These are phyloP conservation scores for Syritta pipiens DNA, from an alignment of 2,888 invertebrate genomes.

Conservation along the genomic window DNA sequence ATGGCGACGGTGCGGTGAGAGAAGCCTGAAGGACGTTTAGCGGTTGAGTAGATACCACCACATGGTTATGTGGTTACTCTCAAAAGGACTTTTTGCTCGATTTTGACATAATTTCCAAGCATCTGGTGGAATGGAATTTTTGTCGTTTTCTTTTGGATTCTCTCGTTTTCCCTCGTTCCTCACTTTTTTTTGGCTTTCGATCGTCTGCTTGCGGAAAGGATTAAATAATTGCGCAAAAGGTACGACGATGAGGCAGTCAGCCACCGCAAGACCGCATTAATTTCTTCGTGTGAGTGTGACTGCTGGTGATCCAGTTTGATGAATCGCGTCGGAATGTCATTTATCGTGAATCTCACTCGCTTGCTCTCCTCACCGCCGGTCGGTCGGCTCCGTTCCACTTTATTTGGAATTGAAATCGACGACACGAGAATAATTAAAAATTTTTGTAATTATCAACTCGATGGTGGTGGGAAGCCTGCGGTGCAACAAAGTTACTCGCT, in stretches of 20 bases:
- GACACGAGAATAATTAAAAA: slow-evolving; percentile 4
- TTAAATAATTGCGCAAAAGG: slow-evolving; percentile 39
- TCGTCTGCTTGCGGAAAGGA: slow-evolving; percentile 13
- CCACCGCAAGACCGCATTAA: slow-evolving; percentile 10
- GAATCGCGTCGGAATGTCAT: slow-evolving; percentile 36
- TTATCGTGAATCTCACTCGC: too few relatives aligned
- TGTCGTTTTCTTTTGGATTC: slow-evolving; percentile 52
- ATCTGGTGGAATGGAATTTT: slow-evolving; percentile 64
- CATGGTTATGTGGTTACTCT: slow-evolving; percentile 50
- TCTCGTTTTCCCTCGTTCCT: background rate
- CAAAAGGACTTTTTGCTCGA: slow-evolving; percentile 46
- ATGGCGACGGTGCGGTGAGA: slow-evolving; percentile 17
- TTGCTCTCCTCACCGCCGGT: too few relatives aligned
- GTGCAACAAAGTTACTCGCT: too few relatives aligned
- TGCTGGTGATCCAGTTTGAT: slow-evolving; percentile 43
- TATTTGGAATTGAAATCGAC: background rate
- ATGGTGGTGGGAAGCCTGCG: too few relatives aligned
- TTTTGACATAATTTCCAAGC: slow-evolving; percentile 62
- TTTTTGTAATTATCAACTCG: too few relatives aligned
- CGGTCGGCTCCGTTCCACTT: too few relatives aligned
- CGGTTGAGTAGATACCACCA: slow-evolving; percentile 51
- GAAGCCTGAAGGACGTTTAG: slow-evolving; percentile 67
- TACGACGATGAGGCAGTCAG: background rate
- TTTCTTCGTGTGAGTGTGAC: too few relatives aligned
- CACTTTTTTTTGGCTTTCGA: background rate